Evolutionary conservation across 2,888 invertebrate species (phyloP), one percentile per base, ranked within the genome.

Genomic region (Tetramorium bicarinatum): DNA sequence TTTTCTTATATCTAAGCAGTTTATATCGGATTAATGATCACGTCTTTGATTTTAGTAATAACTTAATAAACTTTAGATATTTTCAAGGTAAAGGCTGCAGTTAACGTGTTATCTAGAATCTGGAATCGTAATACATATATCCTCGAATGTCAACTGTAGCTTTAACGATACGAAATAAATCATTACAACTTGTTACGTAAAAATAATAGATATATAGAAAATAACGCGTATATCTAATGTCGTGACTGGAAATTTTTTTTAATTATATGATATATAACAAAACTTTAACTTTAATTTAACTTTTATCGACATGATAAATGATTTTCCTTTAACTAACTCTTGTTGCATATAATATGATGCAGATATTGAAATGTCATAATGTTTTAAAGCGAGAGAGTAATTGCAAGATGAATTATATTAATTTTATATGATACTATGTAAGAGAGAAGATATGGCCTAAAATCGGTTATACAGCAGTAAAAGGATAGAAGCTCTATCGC

Each of bases 11-110:
- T 34, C 71, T 61, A 47, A 9, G 29, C 56, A 56, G 69, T 66
- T 79, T 34, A 47, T 34, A 34, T 69, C 34, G 34, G 56, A 79
- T 79, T 79, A 80, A 49, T 38, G 59, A 49, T 47, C 52, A 61
- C 38, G 52, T 75, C 38, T 18, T 81, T 64, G n/a, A 74, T 29
- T 64, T 54, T 11, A 56, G 56, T 72, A 74, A 80, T 34, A 34
- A 41, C 59, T 34, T 34, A 34, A 47, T 71, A 74, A 80, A 82
- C 29, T 54, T 75, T 29, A 72, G 25, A 49, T 47, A 13, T 6
- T 75, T 75, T 29, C 54, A 59, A 71, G 34, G 47, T 13, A 25
- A 49, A 71, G 21, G 13, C 8, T 44, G 13, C 9, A 61, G n/a
- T 59, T 25, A 54, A 54, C 13, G 15, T 15, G 21, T 64, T 25